A percentile compares a stretch with the other conserved stretches of the same genome.
These are phyloP conservation scores for Hartigia nigra DNA, from an alignment of 2,888 invertebrate species.

Conservation along the genomic window DNA sequence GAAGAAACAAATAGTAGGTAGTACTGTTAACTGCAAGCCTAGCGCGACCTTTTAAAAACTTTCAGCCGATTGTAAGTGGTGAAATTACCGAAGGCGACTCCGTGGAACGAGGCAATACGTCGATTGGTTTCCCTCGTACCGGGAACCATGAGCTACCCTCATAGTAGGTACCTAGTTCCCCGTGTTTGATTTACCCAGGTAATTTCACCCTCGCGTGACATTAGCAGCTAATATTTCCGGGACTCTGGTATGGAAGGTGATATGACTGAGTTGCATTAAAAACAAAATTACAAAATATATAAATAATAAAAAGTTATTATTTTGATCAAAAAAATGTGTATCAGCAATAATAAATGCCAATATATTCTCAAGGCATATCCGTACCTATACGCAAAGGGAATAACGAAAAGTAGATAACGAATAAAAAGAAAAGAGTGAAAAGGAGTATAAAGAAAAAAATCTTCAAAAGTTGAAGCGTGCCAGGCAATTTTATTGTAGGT, in stretches of 20 bases:
- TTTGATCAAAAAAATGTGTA: neutral
- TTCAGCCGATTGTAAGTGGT: slow-evolving; percentile 49
- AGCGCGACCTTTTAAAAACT: slow-evolving; percentile 38
- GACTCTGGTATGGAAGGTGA: neutral
- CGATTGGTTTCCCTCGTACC: slow-evolving; percentile 53
- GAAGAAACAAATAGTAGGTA: slow-evolving; percentile 11
- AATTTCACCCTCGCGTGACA: slow-evolving; percentile 36
- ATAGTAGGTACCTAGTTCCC: slow-evolving; percentile 30
- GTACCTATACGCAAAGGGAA: neutral
- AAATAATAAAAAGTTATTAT: neutral
- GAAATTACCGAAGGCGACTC: slow-evolving; percentile 48
- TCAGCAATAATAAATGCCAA: neutral
- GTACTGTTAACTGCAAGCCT: slow-evolving; percentile 26
- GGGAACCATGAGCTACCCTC: slow-evolving; percentile 38
- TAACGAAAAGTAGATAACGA: neutral
- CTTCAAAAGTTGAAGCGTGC: neutral
- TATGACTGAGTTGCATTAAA: neutral
- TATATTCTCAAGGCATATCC: neutral
- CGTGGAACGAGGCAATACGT: slow-evolving; percentile 43
- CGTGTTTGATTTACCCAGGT: slow-evolving; percentile 49
- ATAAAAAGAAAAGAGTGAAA: too few species aligned
- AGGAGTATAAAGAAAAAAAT: neutral
- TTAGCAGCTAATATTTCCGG: neutral
- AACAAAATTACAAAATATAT: neutral
- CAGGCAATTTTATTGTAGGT: neutral